Base-by-base conservation (phyloP, 2,888 invertebrate species). In the Cepaea hortensis region DNA sequence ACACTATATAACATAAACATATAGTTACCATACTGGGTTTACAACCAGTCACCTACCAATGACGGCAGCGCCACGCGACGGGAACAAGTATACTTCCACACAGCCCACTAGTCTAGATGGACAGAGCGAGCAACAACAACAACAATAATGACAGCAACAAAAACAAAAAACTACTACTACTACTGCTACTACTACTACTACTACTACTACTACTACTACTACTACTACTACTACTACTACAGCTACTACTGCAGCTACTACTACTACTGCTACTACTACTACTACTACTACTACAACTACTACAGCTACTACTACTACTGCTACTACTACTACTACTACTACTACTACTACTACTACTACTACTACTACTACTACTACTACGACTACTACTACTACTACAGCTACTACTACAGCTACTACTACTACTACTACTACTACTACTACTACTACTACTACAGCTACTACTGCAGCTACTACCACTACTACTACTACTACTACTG, bases 391-490 rank as follows among this genome's bases (percentile, higher is more conserved):
- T 46, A 83, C 70, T 4, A 72, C 55, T 23, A n/a, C 65, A n/a
- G n/a, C 55, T 61, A 80, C 55, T 23, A 80, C 55, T n/a, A 80
- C 55, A 11, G 61, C 65, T 76, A 76, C 5, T 7, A 76, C n/a
- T 46, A 76, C 76, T 46, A 76, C 76, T 46, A 76, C 76, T 76
- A 76, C 76, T 76, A 76, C 61, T 61, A 80, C 80, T 23, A 80
- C 61, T 73, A 62, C 73, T 9, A 83, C 83, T 46, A 83, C 70
- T 4, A 72, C 55, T 23, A n/a, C 65, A 55, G n/a, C 72, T 7
- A 50, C 46, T 55, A 23, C 72, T 55, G 61, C 61, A 18, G 20
- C 35, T 23, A 55, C 61, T 23, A 35, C 50, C 35, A 83, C 70
- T 35, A 73, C 73, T 35, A 70, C 65, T 76, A 76, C 5, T 7